These are phyloP conservation scores for Drosophila murphyi DNA, from an alignment of 1,140 invertebrate species.

Conservation along the genomic window DNA sequence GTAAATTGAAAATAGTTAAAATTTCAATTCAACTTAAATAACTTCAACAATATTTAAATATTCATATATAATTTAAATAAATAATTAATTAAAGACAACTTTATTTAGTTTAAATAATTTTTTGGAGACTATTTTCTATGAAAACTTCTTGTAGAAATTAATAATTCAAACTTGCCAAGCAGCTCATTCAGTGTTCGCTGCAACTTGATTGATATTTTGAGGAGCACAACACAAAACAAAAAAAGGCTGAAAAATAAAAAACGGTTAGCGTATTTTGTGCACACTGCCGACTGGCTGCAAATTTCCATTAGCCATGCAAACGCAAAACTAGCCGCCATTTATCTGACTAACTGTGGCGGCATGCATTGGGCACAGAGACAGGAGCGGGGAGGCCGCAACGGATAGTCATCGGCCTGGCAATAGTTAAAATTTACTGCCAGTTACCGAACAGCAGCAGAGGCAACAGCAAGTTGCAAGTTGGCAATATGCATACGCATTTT, in stretches of 20 bases:
- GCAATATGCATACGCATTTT: constrained; percentile 81
- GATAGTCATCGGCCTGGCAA: constrained; percentile 59
- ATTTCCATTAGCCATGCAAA: constrained; percentile 82
- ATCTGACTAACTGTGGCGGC: constrained; percentile 69
- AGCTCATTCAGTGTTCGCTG: constrained; percentile 35
- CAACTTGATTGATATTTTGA: constrained; percentile 27
- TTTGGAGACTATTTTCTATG: no score
- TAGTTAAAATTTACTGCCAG: constrained; percentile 80
- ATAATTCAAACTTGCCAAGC: not conserved
- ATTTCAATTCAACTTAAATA: no score
- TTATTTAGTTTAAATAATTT: no score
- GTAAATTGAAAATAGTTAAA: no score
- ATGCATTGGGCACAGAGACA: constrained; percentile 9
- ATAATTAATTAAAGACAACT: no score
- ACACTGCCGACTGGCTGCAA: constrained; percentile 76
- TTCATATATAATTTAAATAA: no score
- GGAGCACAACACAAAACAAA: not conserved
- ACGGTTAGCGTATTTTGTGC: constrained; percentile 67
- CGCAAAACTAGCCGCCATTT: constrained; percentile 81
- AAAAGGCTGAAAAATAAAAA: constrained; percentile 15
- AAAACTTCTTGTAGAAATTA: no score
- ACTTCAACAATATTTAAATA: no score
- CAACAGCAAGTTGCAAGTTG: constrained; percentile 66
- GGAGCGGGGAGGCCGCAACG: constrained; percentile 12
- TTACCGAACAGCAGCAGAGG: constrained; percentile 42